Evolutionary conservation across 2,797 vertebrate species (phyloP).

Genomic region (Siniperca scherzeri): DNA sequence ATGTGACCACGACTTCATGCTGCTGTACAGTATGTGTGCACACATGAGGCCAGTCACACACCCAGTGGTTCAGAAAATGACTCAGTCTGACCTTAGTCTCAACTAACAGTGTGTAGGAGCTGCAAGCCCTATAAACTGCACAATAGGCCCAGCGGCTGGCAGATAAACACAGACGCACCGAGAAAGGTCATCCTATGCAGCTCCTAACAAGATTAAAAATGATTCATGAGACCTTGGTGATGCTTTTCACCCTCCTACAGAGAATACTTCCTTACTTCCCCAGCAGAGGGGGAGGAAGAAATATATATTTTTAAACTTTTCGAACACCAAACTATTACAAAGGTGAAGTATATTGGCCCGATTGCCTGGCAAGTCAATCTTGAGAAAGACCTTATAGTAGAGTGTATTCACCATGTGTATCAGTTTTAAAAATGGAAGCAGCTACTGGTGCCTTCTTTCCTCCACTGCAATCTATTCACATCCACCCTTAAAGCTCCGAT

Average conservation of each 20-base stretch:
- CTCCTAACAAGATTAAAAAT: constrained; percentile 86
- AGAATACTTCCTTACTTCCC: constrained; percentile 29
- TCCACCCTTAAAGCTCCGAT: constrained; percentile 32
- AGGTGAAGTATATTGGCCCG: constrained; percentile 34
- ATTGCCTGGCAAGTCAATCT: constrained; percentile 33
- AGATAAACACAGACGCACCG: constrained; percentile 73
- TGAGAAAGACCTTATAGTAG: constrained; percentile 24
- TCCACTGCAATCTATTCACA: constrained; percentile 39
- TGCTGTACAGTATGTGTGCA: constrained; percentile 39
- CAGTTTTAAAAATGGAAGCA: constrained; percentile 33
- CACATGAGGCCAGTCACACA: constrained; percentile 57
- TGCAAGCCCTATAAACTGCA: constrained; percentile 75
- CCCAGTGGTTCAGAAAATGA: constrained; percentile 76
- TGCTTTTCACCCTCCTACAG: constrained; percentile 69
- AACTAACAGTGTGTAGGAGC: constrained; percentile 65
- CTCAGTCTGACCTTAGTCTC: constrained; percentile 74
- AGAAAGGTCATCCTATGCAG: constrained; percentile 84
- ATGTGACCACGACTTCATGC: constrained; percentile 4
- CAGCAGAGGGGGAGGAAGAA: not conserved
- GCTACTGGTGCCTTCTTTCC: not conserved
- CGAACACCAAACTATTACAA: constrained; percentile 31
- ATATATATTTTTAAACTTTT: constrained; percentile 44
- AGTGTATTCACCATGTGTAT: constrained; percentile 14
- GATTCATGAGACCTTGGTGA: constrained; percentile 74
- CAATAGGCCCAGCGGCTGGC: constrained; percentile 68